Evolutionary conservation across 2,113 vertebrate genomes (phyloP).

Genomic region (Chloroceryle aenea): DNA sequence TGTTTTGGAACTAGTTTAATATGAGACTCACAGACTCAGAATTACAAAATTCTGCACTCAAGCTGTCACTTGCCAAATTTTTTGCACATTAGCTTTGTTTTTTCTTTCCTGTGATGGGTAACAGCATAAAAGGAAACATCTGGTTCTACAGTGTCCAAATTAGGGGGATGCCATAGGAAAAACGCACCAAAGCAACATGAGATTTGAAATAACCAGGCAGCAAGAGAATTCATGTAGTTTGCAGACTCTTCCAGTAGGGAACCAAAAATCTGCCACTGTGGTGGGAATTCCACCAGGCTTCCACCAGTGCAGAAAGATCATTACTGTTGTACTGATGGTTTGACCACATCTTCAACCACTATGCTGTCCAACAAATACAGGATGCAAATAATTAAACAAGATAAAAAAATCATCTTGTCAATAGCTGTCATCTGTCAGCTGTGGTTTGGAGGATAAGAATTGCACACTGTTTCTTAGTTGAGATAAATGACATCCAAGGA

Average conservation of each 20-base stretch:
- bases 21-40: conserved; percentile 6
- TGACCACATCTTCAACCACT: neutral
- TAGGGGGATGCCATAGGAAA: neutral
- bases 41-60: conserved; percentile 58
- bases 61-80: conserved; percentile 58
- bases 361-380: neutral
- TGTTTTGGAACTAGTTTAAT: conserved; percentile 62
- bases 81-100: conserved; percentile 44
- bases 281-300: neutral
- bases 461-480: neutral
- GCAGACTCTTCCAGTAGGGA: neutral
- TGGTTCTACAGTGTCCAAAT: conserved; percentile 1
- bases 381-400: neutral
- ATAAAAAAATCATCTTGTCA: neutral
- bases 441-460: neutral
- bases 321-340: neutral
- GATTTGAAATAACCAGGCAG: neutral
- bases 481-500: neutral
- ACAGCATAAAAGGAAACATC: conserved; percentile 58
- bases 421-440: neutral
- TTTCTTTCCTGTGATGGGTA: conserved; percentile 24
- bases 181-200: neutral
- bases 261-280: rapidly evolving
- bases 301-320: neutral
- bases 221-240: neutral